These are phyloP conservation scores for Micromesistius poutassou DNA, from an alignment of 2,797 vertebrate genomes.

Conservation along the genomic window DNA sequence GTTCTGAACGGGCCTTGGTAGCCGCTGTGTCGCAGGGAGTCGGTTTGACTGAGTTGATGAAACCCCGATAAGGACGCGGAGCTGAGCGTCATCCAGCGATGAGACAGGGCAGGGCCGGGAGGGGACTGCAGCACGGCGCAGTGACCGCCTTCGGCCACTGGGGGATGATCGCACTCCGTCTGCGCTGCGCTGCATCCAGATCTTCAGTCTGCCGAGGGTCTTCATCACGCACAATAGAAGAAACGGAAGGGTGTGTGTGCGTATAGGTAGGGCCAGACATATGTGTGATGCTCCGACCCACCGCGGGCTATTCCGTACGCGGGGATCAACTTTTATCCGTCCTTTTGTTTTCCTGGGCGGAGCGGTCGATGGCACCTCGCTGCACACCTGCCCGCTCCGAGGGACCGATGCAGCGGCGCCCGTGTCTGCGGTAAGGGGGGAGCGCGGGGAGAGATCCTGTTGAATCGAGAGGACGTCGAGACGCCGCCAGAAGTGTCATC, in stretches of 20 bases:
- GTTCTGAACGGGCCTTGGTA: neutral
- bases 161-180: constrained; percentile 76
- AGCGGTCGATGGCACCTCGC: constrained; percentile 48
- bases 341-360: constrained; percentile 21
- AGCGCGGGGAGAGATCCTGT: constrained; percentile 76
- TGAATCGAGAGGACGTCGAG: constrained; percentile 73
- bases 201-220: constrained; percentile 62
- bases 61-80: neutral
- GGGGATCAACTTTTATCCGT: constrained; percentile 72
- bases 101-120: constrained; percentile 44
- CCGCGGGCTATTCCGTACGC: constrained; percentile 51
- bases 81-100: neutral
- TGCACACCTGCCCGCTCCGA: constrained; percentile 58
- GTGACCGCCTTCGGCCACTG: constrained; percentile 70
- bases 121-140: constrained; percentile 66
- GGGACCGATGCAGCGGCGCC: constrained; percentile 65
- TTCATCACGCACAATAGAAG: constrained; percentile 73
- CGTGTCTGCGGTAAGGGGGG: constrained; percentile 54
- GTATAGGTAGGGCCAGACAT: constrained; percentile 64
- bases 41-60: neutral
- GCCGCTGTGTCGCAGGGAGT: neutral
- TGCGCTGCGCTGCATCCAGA: constrained; percentile 64
- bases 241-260: constrained; percentile 57
- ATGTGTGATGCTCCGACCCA: constrained; percentile 70
- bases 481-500: constrained; percentile 68